These are phyloP conservation scores for Incurvaria masculella DNA, from an alignment of 2,888 invertebrate species.

Conservation along the genomic window DNA sequence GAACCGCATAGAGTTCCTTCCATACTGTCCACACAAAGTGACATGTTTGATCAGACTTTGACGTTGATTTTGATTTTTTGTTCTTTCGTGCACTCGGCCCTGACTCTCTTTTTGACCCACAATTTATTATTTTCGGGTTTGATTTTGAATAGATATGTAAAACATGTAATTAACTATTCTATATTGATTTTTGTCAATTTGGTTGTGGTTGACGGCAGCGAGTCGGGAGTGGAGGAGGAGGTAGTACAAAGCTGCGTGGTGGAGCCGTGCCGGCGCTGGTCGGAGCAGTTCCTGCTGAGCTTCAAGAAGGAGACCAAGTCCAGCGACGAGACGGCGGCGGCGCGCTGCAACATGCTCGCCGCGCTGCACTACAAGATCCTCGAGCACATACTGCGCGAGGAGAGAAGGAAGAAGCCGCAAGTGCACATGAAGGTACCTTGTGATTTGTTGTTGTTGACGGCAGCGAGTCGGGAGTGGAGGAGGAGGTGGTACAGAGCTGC, in stretches of 20 bases:
- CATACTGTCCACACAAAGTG: too few species aligned
- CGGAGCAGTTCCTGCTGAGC: slow-evolving; percentile 63
- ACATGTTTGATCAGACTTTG: too few species aligned
- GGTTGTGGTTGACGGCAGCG: too few species aligned
- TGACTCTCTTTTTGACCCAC: too few species aligned
- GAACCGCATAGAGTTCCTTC: too few species aligned
- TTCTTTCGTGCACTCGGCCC: too few species aligned
- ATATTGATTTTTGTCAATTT: too few species aligned
- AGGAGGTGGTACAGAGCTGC: slow-evolving; percentile 33
- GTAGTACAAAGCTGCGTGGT: slow-evolving; percentile 33
- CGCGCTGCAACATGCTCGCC: slow-evolving; percentile 67
- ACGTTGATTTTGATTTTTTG: too few species aligned
- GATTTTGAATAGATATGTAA: too few species aligned
- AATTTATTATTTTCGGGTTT: too few species aligned
- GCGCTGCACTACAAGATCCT: slow-evolving; percentile 84
- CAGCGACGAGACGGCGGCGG: slow-evolving; percentile 60
- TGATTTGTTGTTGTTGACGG: too few species aligned
- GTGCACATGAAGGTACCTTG: slow-evolving; percentile 75
- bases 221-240: slow-evolving; percentile 38
- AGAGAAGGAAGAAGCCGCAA: slow-evolving; percentile 68
- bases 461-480: slow-evolving; percentile 40
- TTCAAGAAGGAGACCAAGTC: slow-evolving; percentile 38
- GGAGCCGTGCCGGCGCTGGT: slow-evolving; percentile 43
- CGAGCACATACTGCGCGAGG: slow-evolving; percentile 80
- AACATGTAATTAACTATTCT: too few species aligned